phyloP scores from a whole-genome alignment of 2,888 invertebrate genomes.

The Luffia ferchaultella region DNA sequence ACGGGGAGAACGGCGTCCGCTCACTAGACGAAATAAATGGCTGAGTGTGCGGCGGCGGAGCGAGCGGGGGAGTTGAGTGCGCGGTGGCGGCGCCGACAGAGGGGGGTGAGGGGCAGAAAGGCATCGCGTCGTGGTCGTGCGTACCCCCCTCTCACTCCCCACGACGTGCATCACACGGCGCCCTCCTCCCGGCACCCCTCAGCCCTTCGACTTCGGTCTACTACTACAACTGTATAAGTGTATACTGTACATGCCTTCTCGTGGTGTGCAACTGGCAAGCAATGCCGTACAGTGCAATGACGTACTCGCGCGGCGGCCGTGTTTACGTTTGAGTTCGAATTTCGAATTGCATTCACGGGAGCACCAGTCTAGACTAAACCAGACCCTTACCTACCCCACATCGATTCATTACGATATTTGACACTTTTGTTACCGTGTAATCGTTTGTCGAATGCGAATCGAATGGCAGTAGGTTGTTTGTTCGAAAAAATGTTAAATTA shows the following conservation, averaged over 20 bases:
- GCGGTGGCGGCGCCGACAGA: conserved; percentile 3
- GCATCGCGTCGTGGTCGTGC: conserved; percentile 1
- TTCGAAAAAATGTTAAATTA: not conserved
- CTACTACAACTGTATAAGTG: not conserved
- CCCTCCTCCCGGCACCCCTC: not conserved
- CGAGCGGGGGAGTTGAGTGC: not conserved
- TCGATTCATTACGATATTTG: not conserved
- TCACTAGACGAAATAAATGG: conserved; percentile 35
- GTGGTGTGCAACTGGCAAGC: not conserved
- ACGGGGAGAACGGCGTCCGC: conserved; percentile 40
- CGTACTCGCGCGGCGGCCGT: not conserved
- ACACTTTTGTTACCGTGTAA: too few species aligned
- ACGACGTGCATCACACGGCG: not conserved
- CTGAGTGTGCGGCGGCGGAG: not conserved
- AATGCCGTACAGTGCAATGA: not conserved
- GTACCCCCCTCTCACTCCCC: not conserved
- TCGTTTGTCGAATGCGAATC: not conserved
- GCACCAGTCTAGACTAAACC: not conserved
- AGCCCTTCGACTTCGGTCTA: not conserved
- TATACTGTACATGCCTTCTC: not conserved
- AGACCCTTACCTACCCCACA: not conserved
- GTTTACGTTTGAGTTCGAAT: not conserved
- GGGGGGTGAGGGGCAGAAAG: not conserved
- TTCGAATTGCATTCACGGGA: not conserved
- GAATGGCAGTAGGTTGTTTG: not conserved